These are phyloP conservation scores for Tangara arthus DNA, from an alignment of 2,797 vertebrate species.

Conservation along the genomic window DNA sequence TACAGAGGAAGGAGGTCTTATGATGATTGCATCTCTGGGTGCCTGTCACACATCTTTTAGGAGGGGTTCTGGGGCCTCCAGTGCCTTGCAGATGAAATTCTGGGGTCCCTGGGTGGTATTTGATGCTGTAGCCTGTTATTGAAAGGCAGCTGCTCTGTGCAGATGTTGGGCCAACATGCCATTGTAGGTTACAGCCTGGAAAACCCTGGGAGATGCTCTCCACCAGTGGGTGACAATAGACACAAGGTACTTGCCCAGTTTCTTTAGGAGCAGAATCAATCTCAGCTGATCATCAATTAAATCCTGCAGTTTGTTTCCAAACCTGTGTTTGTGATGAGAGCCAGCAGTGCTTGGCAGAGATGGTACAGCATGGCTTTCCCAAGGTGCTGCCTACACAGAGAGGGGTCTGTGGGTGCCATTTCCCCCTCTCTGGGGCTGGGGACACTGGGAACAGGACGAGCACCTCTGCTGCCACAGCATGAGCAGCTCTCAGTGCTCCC, in stretches of 20 bases:
- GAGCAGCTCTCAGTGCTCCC: neutral
- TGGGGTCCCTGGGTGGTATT: neutral
- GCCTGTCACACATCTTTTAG: neutral
- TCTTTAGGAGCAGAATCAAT: neutral
- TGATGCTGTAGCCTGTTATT: neutral
- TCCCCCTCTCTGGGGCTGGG: neutral
- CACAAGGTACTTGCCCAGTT: neutral
- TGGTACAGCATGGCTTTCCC: neutral
- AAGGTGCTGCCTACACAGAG: neutral
- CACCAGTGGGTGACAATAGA: accelerated
- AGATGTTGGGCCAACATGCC: neutral
- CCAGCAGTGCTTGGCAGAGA: neutral
- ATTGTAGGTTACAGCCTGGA: neutral
- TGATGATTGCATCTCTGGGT: accelerated
- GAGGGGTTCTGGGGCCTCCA: neutral
- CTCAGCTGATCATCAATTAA: neutral
- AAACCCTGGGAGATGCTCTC: neutral
- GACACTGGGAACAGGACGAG: neutral
- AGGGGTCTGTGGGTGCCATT: neutral
- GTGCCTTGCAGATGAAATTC: neutral
- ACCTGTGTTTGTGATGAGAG: accelerated
- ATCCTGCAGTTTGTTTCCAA: neutral
- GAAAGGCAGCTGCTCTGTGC: neutral
- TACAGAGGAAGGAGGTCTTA: neutral
- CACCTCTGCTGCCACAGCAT: neutral